Conservation (phyloP, 2,888 invertebrate species). For the Ellobium chinense region DNA sequence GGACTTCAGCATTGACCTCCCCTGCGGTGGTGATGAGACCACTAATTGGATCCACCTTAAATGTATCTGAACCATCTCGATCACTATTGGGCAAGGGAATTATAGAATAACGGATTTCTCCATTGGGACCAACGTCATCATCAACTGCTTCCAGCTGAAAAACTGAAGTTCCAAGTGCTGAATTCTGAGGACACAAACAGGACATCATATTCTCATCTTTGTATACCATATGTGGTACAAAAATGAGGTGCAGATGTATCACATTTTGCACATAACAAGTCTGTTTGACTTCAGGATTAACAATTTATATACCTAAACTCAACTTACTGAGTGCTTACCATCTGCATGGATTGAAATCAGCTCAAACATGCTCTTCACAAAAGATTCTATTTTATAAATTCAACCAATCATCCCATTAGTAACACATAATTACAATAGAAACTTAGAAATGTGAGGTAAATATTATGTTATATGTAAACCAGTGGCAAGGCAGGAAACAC, state of each 20-base stretch:
- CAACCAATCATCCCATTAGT: too few species aligned
- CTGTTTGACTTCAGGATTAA: too few species aligned
- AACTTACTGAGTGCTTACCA: too few species aligned
- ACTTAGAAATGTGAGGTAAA: too few species aligned
- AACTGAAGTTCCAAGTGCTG: conserved; percentile 59
- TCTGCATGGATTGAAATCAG: too few species aligned
- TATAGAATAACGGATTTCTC: conserved; percentile 91
- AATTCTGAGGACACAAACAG: conserved; percentile 57
- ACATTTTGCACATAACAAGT: background rate
- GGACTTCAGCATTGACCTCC: conserved; percentile 87
- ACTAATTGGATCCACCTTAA: conserved; percentile 87
- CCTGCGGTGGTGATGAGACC: conserved; percentile 87
- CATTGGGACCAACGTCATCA: conserved; percentile 91
- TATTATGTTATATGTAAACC: too few species aligned
- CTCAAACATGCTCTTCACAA: too few species aligned
- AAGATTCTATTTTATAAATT: too few species aligned
- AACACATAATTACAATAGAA: too few species aligned
- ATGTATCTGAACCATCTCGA: conserved; percentile 86
- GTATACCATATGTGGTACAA: background rate
- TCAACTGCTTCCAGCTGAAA: conserved; percentile 86
- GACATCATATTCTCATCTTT: background rate
- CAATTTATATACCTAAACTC: too few species aligned
- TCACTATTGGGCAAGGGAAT: conserved; percentile 82
- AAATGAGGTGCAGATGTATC: background rate
- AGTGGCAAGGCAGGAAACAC: too few species aligned